Evolutionary conservation across 2,113 vertebrate species (phyloP).

Genomic region (Prietella phreatophila): DNA sequence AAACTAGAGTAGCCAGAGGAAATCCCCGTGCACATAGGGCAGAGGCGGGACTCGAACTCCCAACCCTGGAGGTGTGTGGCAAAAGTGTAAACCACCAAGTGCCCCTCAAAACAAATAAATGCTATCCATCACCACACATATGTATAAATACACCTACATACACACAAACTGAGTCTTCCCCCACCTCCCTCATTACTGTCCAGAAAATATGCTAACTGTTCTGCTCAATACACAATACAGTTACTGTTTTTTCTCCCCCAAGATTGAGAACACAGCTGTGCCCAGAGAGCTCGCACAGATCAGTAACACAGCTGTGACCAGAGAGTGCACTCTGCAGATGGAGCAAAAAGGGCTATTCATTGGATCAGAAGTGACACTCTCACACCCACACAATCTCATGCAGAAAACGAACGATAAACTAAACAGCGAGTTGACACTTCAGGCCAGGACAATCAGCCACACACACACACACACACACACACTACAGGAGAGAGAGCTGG

Average conservation of each 20-base stretch:
- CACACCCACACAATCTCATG: background rate
- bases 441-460: background rate
- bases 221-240: background rate
- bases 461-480: too few species aligned
- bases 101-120: too few species aligned
- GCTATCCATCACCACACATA: too few species aligned
- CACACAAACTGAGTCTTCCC: too few species aligned
- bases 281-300: conserved; percentile 12
- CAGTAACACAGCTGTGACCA: conserved; percentile 38
- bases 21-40: too few species aligned
- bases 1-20: too few species aligned
- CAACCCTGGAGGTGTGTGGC: too few species aligned
- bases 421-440: background rate
- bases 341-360: background rate
- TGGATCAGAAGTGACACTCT: background rate
- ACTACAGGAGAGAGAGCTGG: too few species aligned
- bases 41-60: too few species aligned
- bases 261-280: conserved; percentile 41
- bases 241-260: background rate
- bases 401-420: background rate
- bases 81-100: too few species aligned
- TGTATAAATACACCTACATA: too few species aligned
- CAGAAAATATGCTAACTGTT: background rate
- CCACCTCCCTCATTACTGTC: too few species aligned
- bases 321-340: background rate